Base-by-base conservation (phyloP, 2,888 invertebrate genomes). In the Lydus trimaculatus region DNA sequence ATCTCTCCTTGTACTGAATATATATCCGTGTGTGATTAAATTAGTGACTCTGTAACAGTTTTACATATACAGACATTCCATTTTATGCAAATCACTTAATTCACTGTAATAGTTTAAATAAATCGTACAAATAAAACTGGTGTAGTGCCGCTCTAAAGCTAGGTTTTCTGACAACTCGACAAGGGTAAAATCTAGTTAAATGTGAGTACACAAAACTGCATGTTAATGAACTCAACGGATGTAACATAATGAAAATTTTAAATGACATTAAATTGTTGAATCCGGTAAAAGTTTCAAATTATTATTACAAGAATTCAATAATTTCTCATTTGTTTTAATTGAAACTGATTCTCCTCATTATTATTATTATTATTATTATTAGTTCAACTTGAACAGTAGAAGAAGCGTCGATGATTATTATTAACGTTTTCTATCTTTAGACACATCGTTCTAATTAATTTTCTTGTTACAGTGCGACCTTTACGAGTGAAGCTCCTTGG, bases 401-500 rank as follows among this genome's bases (percentile, higher is more conserved):
- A 6, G 4, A 15, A 15, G 13, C 58, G 65, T 65, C 63, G 56
- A 58, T 67, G 39, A 28, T 60, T 60, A 59, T 60, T 60, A 48
- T 43, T 31, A 33, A 33, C 36, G 36, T 60, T 67, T 28, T n/a
- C 43, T 43, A 43, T 17, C 64, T 67, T 72, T 67, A 33, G 65
- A 60, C 66, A 72, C 68, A 72, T 71, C 63, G 70, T 72, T 68
- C 65, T 72, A 74, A 72, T 73, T 67, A 68, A 67, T 72, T 60
- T 76, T 78, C 76, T 82, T 80, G 76, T 89, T 86, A 69, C 87
- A 93, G 93, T 94, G 81, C 90, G 90, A 75, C 93, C 93, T 56
- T 84, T 93, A 75, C 89, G 89, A 86, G 91, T 92, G 68, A 89
- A 88, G 79, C 87, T 94, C 74, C 86, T 90, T 78, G 91, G 90